phyloP scores from a whole-genome alignment of 35 echinoderm and acorn worm species.

The Heliocidaris erythrogramma region DNA sequence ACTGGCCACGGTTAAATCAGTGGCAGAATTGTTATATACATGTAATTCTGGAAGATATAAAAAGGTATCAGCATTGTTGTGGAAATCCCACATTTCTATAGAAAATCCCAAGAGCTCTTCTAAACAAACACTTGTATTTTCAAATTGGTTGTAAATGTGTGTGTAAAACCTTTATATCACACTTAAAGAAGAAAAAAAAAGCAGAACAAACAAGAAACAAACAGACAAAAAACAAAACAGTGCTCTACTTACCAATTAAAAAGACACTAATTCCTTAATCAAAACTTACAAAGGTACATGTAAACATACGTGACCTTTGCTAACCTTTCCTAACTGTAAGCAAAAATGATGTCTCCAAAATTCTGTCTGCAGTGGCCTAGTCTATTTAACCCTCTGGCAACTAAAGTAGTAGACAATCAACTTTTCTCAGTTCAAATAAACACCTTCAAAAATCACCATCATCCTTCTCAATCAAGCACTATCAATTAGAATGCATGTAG shows the following conservation, averaged over 20 bases:
- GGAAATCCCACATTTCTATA: no score
- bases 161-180: no score
- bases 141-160: no score
- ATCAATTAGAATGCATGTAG: neutral
- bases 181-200: no score
- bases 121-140: no score
- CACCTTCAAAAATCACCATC: neutral
- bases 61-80: no score
- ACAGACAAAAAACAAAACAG: neutral
- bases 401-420: neutral
- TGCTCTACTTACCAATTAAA: neutral
- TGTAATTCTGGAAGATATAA: no score
- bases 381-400: neutral
- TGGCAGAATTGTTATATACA: no score
- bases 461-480: slow-evolving; percentile 2
- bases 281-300: neutral
- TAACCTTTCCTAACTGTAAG: neutral
- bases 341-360: neutral
- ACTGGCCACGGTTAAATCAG: no score
- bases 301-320: neutral
- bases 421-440: neutral
- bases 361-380: neutral
- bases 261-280: neutral
- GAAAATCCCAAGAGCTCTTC: no score
- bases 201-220: no score